phyloP scores from a whole-genome alignment of 2,888 invertebrate species.

The Leptopilina syphax region DNA sequence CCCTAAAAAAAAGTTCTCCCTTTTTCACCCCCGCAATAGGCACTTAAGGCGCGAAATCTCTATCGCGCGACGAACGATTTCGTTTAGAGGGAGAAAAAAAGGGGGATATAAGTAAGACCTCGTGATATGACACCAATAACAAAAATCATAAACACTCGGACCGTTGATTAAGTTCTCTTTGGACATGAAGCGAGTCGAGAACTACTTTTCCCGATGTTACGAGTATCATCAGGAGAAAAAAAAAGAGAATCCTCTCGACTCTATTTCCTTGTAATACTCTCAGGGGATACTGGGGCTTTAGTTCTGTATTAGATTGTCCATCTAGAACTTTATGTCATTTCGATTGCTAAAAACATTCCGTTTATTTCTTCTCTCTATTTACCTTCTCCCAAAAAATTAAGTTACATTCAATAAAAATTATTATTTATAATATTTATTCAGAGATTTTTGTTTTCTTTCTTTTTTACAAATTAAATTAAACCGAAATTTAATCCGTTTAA shows the following conservation, averaged over 20 bases:
- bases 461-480: no score
- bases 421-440: no score
- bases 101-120: slow-evolving; percentile 38
- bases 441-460: no score
- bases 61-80: neutral
- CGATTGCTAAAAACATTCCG: slow-evolving; percentile 45
- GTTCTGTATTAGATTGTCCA: slow-evolving; percentile 37
- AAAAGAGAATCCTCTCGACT: slow-evolving; percentile 61
- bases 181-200: slow-evolving; percentile 51
- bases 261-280: slow-evolving; percentile 70
- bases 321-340: slow-evolving; percentile 47
- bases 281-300: slow-evolving; percentile 54
- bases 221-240: slow-evolving; percentile 15
- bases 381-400: no score
- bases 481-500: no score
- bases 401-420: neutral
- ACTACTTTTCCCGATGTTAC: slow-evolving; percentile 48
- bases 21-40: slow-evolving; percentile 20
- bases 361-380: neutral
- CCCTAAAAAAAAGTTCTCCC: slow-evolving; percentile 7
- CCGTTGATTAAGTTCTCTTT: slow-evolving; percentile 75
- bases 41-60: slow-evolving; percentile 41
- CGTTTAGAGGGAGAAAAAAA: neutral
- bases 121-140: slow-evolving; percentile 74
- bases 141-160: slow-evolving; percentile 77